Conservation (phyloP, 2,113 vertebrate species). For the Fulmarus glacialis region DNA sequence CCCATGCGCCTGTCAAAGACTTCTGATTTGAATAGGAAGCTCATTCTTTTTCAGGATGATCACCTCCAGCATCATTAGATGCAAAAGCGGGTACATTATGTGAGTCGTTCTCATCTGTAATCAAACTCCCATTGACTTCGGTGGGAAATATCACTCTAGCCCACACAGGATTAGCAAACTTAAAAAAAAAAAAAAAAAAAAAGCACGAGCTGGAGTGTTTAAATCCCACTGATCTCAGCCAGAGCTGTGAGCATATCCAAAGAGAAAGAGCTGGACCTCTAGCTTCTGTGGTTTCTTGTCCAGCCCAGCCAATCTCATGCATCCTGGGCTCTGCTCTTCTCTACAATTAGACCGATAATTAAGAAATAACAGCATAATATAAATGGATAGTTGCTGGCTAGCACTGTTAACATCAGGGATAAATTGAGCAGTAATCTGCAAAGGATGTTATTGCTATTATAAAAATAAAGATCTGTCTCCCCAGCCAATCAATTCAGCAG, state of each 20-base stretch:
- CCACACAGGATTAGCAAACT: neutral
- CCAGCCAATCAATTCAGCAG: conserved; percentile 79
- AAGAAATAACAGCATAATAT: conserved; percentile 71
- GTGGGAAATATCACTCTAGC: neutral
- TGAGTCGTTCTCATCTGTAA: neutral
- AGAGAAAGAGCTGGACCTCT: neutral
- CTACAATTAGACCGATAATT: conserved; percentile 76
- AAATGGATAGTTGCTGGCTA: conserved; percentile 65
- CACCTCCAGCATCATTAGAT: conserved; percentile 22
- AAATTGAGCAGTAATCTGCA: conserved; percentile 75
- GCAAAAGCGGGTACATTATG: neutral
- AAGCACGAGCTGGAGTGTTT: neutral
- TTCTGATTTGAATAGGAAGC: neutral
- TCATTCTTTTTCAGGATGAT: neutral
- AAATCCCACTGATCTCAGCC: neutral
- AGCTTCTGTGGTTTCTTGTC: conserved; percentile 26
- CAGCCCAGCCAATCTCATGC: conserved; percentile 33
- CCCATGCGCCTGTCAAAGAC: neutral
- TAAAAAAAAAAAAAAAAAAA: neutral
- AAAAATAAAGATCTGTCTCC: conserved; percentile 81
- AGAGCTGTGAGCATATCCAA: neutral
- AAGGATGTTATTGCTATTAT: conserved; percentile 79
- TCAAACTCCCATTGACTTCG: neutral
- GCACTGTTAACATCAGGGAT: conserved; percentile 58
- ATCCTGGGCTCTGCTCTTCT: conserved; percentile 3